phyloP scores from a whole-genome alignment of 2,888 invertebrate species.

The Caenorhabditis sp. region DNA sequence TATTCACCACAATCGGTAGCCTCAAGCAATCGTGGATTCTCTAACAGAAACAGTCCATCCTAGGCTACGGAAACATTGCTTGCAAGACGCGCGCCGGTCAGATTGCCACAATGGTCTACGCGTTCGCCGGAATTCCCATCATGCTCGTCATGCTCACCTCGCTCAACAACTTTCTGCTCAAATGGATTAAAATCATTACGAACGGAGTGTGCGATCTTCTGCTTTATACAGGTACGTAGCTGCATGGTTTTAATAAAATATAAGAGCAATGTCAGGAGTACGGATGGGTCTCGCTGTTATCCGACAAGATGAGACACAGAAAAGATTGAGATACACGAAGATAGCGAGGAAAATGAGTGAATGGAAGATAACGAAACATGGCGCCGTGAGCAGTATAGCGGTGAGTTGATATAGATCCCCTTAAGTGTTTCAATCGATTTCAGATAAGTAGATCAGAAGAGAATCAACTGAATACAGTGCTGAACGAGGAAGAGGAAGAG shows the following conservation, averaged over 20 bases:
- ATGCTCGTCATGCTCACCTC: slow-evolving; percentile 94
- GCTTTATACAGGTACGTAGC: slow-evolving; percentile 53
- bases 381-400: slow-evolving; percentile 14
- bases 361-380: slow-evolving; percentile 31
- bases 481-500: slow-evolving; percentile 55
- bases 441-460: slow-evolving; percentile 44
- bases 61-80: slow-evolving; percentile 97
- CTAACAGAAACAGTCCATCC: background rate
- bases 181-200: slow-evolving; percentile 63
- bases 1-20: slow-evolving; percentile 78
- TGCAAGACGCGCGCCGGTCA: slow-evolving; percentile 90
- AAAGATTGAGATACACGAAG: slow-evolving; percentile 27
- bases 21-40: background rate
- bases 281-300: slow-evolving; percentile 31
- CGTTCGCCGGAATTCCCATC: slow-evolving; percentile 89
- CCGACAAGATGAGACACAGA: slow-evolving; percentile 48
- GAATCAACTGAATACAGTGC: slow-evolving; percentile 6
- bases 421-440: background rate
- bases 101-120: slow-evolving; percentile 91
- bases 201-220: slow-evolving; percentile 45
- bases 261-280: slow-evolving; percentile 10
- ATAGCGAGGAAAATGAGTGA: slow-evolving; percentile 38
- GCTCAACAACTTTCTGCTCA: slow-evolving; percentile 89
- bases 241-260: background rate
- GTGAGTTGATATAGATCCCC: slow-evolving; percentile 13